Base-by-base conservation (phyloP, 2,888 invertebrate species). In the Nesidiocoris tenuis region DNA sequence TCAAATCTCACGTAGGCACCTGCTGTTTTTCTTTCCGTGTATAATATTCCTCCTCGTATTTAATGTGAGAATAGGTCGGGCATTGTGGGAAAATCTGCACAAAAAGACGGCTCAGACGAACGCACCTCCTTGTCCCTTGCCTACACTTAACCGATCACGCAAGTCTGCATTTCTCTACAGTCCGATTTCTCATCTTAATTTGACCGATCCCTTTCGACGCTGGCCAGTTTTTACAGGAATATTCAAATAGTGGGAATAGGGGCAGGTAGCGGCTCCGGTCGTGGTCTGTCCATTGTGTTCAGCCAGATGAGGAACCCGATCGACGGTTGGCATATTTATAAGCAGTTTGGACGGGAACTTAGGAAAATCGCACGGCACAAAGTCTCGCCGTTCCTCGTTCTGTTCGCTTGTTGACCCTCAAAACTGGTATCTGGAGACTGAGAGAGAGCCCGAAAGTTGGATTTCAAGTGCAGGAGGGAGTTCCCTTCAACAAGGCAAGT, bases 121-220 rank as follows among this genome's bases (percentile, higher is more conserved):
- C n/a, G n/a, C n/a, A n/a, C n/a, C n/a, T n/a, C n/a, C n/a, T n/a
- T n/a, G n/a, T n/a, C n/a, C 55, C 19, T 19, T 59, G 61, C 57
- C 25, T 70, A 24, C 59, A 61, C 70, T 70, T 70, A 68, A 56
- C 61, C 70, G 70, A 70, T 70, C 70, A 70, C 70, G 70, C 70
- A 70, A 61, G 70, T 70, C 61, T 59, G 57, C 61, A 22, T 57
- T 68, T 68, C 57, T 57, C 59, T 59, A 59, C 24, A 18, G 61
- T 70, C 18, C 59, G 59, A 59, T 70, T 59, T 70, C 61, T 54
- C 70, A 24, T 70, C 61, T 70, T 70, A 56, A 17, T 66, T 66
- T 1, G 54, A 23, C 19, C 5, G 65, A 66, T 19, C 24, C 39
- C 66, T 18, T 39, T 17, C 16, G 3, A 2, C 21, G 21, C 12